Base-by-base conservation (phyloP, 2,797 vertebrate genomes). In the Gephyroberyx darwinii region DNA sequence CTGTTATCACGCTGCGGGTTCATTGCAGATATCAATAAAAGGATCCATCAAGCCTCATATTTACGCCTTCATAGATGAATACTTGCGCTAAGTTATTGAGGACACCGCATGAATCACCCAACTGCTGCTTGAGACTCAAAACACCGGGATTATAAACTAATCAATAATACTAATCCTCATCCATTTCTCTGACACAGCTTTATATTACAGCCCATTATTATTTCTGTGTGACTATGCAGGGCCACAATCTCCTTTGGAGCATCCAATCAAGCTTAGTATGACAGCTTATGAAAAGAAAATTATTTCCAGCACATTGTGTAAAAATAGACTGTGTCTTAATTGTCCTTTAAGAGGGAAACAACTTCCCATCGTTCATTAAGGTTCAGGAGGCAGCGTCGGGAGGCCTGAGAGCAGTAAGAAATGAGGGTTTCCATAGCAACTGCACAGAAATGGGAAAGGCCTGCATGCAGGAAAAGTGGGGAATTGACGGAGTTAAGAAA, bases 391-490 rank as follows among this genome's bases (percentile, higher is more conserved):
- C 77, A 83, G 75, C 74, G 77, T 78, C 77, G 74, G 74, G 76
- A 81, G 71, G 71, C 81, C 82, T 78, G 69, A 69, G 74, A 77
- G 78, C 87, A 82, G 71, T 60, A 30, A 78, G 77, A 81, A 78
- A 88, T 77, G 71, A 78, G 66, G 69, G 92, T 93, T 92, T 84
- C 91, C 84, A 92, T 93, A 78, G 92, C 79, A 93, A 91, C 93
- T 81, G 79, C 76, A 88, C 85, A 81, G 77, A 73, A 68, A 86
- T 82, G 67, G 77, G 84, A 77, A 74, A 65, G 80, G 77, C 81
- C 72, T 65, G 75, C 73, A 65, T 73, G 81, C 83, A 71, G 74
- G 73, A 69, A 77, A 81, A 76, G 80, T 26, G 4, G 75, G 56
- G 80, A 81, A 82, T 73, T 72, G 81, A 87, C 81, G 63, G 73